phyloP scores from a whole-genome alignment of 2,888 invertebrate species.

The Ecliptopera silaceata region DNA sequence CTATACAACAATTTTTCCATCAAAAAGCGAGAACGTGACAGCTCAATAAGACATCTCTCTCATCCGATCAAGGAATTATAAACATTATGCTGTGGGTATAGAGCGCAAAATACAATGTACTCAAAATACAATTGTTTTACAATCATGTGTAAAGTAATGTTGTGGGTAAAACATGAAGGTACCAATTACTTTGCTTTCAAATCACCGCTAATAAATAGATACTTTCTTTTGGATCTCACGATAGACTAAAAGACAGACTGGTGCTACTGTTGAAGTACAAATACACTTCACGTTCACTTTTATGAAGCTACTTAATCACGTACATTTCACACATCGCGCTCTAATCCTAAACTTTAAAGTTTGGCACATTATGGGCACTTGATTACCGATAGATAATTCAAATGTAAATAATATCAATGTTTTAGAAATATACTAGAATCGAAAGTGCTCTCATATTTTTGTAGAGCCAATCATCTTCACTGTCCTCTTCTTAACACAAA shows the following conservation, averaged over 20 bases:
- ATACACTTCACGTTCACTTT: not conserved
- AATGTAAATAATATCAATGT: too few species aligned
- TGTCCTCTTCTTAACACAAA: too few species aligned
- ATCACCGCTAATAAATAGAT: slow-evolving; percentile 38
- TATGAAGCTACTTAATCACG: not conserved
- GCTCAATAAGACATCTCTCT: slow-evolving; percentile 14
- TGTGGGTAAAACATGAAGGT: slow-evolving; percentile 39
- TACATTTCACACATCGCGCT: not conserved
- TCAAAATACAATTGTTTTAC: slow-evolving; percentile 14
- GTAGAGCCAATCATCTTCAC: too few species aligned
- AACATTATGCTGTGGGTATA: slow-evolving; percentile 5
- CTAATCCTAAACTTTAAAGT: too few species aligned
- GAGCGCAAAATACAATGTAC: slow-evolving; percentile 22
- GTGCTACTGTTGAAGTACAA: slow-evolving; percentile 2
- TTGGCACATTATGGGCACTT: too few species aligned
- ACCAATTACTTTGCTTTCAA: slow-evolving; percentile 62
- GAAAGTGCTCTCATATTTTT: too few species aligned
- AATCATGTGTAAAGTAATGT: slow-evolving; percentile 26
- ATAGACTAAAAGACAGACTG: slow-evolving; percentile 35
- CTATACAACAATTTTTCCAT: slow-evolving; percentile 22
- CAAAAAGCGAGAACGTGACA: slow-evolving; percentile 33
- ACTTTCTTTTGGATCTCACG: slow-evolving; percentile 51
- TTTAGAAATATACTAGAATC: too few species aligned
- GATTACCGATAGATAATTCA: too few species aligned
- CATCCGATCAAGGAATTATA: slow-evolving; percentile 2